These are phyloP conservation scores for Cryptoblepharus egeriae DNA, from an alignment of 2,797 vertebrate genomes.

Conservation along the genomic window DNA sequence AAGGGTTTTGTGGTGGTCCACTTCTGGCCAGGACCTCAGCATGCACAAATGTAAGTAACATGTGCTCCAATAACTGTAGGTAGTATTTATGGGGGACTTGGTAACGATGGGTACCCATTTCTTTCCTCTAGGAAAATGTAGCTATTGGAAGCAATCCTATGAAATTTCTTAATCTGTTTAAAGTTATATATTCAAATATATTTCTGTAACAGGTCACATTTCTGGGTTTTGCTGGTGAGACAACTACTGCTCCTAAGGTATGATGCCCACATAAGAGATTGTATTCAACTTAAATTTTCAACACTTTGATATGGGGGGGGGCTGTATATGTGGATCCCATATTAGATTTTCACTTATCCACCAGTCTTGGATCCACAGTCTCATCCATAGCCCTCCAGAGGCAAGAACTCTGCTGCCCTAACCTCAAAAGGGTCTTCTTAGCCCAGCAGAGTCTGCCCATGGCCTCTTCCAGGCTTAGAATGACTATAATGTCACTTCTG, in stretches of 20 bases:
- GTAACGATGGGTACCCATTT: too few relatives aligned
- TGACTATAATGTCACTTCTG: too few relatives aligned
- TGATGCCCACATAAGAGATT: not conserved
- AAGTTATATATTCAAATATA: not conserved
- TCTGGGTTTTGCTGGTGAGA: slow-evolving; percentile 77
- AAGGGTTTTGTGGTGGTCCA: not conserved
- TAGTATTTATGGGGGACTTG: not conserved
- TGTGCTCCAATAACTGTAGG: not conserved
- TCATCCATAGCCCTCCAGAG: too few relatives aligned
- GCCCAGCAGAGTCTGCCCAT: too few relatives aligned
- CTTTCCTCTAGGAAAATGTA: not conserved
- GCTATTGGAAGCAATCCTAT: not conserved
- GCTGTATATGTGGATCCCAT: too few relatives aligned
- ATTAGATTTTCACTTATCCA: too few relatives aligned
- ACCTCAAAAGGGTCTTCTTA: too few relatives aligned
- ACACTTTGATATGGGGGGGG: too few relatives aligned
- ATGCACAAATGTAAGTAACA: not conserved
- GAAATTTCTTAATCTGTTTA: not conserved
- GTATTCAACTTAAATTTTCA: too few relatives aligned
- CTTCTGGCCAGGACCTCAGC: not conserved
- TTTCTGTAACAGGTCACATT: slow-evolving; percentile 79
- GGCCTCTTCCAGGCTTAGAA: too few relatives aligned
- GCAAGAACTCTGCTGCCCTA: too few relatives aligned
- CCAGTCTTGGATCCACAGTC: too few relatives aligned
- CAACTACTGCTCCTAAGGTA: slow-evolving; percentile 74